phyloP scores from a whole-genome alignment of 2,797 vertebrate genomes.

The Pygocentrus nattereri region DNA sequence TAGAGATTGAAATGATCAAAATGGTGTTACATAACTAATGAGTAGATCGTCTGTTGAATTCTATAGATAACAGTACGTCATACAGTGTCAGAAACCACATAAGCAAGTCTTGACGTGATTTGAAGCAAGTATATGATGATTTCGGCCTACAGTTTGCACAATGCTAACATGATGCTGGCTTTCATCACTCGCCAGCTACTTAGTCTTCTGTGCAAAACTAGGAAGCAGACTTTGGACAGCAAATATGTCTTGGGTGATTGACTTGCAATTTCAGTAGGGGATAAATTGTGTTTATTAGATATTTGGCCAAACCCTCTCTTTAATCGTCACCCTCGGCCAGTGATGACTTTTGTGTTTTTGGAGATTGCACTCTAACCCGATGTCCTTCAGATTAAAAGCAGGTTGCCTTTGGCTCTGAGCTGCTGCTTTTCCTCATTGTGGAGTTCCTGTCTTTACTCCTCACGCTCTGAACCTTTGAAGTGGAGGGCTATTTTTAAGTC shows the following conservation, averaged over 20 bases:
- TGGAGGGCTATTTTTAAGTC: constrained; percentile 67
- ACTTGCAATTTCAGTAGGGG: background rate
- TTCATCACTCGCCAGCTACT: background rate
- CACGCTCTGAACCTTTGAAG: constrained; percentile 49
- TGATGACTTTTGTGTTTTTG: constrained; percentile 62
- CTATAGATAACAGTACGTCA: no score
- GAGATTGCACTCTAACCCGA: constrained; percentile 62
- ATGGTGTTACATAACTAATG: no score
- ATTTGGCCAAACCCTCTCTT: background rate
- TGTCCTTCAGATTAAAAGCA: constrained; percentile 74
- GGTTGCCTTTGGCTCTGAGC: constrained; percentile 69
- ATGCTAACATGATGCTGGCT: no score
- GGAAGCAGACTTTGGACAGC: background rate
- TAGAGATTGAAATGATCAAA: no score
- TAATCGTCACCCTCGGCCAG: constrained; percentile 15
- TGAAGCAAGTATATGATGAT: no score
- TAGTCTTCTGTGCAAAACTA: background rate
- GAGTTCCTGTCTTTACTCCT: constrained; percentile 15
- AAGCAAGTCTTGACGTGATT: no score
- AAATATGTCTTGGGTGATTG: background rate
- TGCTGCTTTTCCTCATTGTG: constrained; percentile 62
- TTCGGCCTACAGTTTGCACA: no score
- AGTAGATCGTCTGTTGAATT: no score
- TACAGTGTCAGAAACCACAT: no score
- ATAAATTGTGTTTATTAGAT: background rate